Conservation (phyloP, 64 coral and sea anemone genomes). For the Pachyseris speciosa region DNA sequence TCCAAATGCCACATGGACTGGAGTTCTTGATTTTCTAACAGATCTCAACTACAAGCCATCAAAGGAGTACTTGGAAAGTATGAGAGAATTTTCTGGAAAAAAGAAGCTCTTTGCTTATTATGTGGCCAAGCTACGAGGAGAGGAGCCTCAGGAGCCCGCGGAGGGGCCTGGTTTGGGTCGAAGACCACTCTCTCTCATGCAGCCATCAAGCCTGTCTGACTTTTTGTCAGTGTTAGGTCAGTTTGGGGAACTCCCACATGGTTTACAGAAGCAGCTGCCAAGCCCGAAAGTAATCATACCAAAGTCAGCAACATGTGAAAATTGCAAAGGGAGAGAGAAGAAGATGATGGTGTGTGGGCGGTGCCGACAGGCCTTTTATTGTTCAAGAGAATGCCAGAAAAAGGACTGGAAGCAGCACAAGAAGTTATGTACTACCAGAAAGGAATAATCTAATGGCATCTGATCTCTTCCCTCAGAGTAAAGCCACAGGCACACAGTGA, state of each 20-base stretch:
- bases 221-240: slow-evolving; percentile 20
- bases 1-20: slow-evolving; percentile 76
- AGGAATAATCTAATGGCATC: not conserved
- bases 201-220: slow-evolving; percentile 33
- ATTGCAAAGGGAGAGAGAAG: slow-evolving; percentile 46
- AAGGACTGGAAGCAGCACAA: slow-evolving; percentile 83
- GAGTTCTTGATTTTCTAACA: slow-evolving; percentile 68
- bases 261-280: slow-evolving; percentile 41
- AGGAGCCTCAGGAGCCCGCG: slow-evolving; percentile 20
- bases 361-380: slow-evolving; percentile 58
- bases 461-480: not conserved
- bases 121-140: slow-evolving; percentile 41
- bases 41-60: slow-evolving; percentile 67
- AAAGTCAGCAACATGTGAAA: slow-evolving; percentile 34
- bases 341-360: slow-evolving; percentile 75
- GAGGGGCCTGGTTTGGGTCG: slow-evolving; percentile 36
- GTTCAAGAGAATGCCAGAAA: slow-evolving; percentile 78
- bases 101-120: slow-evolving; percentile 58
- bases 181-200: slow-evolving; percentile 39
- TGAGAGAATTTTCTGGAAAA: slow-evolving; percentile 40
- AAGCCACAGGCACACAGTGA: too few relatives aligned
- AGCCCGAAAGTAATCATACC: slow-evolving; percentile 22
- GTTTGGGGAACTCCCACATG: not conserved
- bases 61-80: slow-evolving; percentile 56
- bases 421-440: slow-evolving; percentile 26